Base-by-base conservation (phyloP, 1,140 invertebrate species). In the Harpegnathos saltator region DNA sequence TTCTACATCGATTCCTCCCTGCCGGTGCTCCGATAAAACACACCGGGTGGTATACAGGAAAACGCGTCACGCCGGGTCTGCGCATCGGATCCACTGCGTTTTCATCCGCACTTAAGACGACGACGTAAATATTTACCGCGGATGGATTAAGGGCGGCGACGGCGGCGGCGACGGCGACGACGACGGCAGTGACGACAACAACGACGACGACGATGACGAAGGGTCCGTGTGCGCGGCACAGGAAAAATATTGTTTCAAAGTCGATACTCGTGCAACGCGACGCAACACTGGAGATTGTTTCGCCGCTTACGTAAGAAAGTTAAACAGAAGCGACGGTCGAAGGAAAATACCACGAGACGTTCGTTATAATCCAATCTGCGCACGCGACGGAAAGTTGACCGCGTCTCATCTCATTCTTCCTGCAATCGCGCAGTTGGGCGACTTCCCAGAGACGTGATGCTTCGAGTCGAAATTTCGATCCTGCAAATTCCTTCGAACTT, bases 21-120 rank as follows among this genome's bases (percentile, higher is more conserved):
- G 50, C 52, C 19, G 65, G 2, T 22, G 17, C 22, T 26, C 22
- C 22, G 63, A 58, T 26, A 69, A 69, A 78, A 78, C 22, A 58
- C 62, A 38, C 15, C n/a, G 54, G 15, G 29, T 58, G 15, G 22
- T n/a, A 52, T 52, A 74, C 56, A 44, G 22, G 11, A n/a, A 26
- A 58, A 75, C 38, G n/a, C 58, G 58, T 29, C 56, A 9, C 38
- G 38, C 38, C 38, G 38, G 38, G 9, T 44, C 38, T 9, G 33
- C 62, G 26, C 75, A 22, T 69, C 75, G 75, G 68, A 78, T 78
- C 63, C 72, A 38, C 3, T 11, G 52, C 75, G 65, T 78, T 78
- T 78, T 78, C 63, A 78, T 78, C 75, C 63, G 63, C 75, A 78
- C 66, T 80, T 80, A 80, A 77, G 65, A 80, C 75, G 75, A 78